Base-by-base conservation (phyloP, 2,888 invertebrate species). In the Lithosia quadra region DNA sequence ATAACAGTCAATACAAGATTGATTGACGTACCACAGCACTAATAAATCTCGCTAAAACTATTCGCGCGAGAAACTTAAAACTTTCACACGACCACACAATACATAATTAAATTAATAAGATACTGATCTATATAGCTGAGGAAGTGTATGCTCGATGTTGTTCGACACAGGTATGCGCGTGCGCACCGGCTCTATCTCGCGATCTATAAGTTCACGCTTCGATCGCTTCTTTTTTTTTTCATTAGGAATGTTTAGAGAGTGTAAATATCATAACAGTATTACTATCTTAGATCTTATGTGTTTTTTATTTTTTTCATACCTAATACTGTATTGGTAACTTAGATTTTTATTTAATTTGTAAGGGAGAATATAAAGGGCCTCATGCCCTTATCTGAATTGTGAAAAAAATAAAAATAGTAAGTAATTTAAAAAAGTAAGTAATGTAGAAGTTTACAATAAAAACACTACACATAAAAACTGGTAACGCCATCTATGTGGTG, bases 121-220 rank as follows among this genome's bases (percentile, higher is more conserved):
- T 63, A 67, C 5, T 24, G 34, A 63, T 63, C 62, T 58, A 33
- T 43, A 18, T 56, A 4, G 34, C n/a, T 18, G 18, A 62, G 61
- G 62, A 62, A 57, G 62, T 65, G 68, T 72, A 67, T 71, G 63
- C 62, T 22, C 39, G 64, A 53, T 67, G 28, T 7, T 28, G 67
- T 22, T 56, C 13, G 22, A 53, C n/a, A 55, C 63, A 24, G 22
- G n/a, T 22, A 55, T 63, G 72, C 55, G 74, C 67, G 66, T 36
- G 75, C 65, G 80, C 78, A 72, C 57, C 70, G 61, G 64, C 62
- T 22, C 0, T 80, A 75, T 75, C 78, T 74, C 72, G 56, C 73
- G 71, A 78, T 78, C 81, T 75, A 78, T 69, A 72, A 65, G 67
- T 78, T 71, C 75, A 75, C 62, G 72, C 24, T 22, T 39, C 68